Conservation (phyloP, 2,113 vertebrate species). For the Bagarius yarrelli region DNA sequence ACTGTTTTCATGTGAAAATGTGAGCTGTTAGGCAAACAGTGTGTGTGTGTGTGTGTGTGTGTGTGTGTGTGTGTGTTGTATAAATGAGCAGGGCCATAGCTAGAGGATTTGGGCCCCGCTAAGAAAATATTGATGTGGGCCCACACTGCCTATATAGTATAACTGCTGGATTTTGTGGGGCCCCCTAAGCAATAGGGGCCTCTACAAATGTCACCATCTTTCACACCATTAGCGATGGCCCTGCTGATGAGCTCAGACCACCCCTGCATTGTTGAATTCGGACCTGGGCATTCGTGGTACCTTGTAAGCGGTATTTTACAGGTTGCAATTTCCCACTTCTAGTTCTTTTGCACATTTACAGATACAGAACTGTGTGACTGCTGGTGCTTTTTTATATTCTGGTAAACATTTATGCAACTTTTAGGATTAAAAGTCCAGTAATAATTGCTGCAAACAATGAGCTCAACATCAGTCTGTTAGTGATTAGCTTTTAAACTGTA, state of each 20-base stretch:
- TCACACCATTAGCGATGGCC: conserved; percentile 2
- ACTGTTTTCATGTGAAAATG: conserved; percentile 41
- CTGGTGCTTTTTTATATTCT: background rate
- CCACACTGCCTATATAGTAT: too few species aligned
- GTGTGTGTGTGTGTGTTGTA: conserved; percentile 30
- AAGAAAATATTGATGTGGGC: too few species aligned
- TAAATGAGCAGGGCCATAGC: background rate
- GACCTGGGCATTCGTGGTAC: conserved; percentile 7
- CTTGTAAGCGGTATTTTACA: background rate
- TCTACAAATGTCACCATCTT: too few species aligned
- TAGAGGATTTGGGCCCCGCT: background rate
- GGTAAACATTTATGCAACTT: background rate
- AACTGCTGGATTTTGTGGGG: too few species aligned
- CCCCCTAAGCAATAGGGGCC: too few species aligned
- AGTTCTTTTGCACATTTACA: background rate
- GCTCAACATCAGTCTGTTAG: background rate
- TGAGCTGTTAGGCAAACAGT: conserved; percentile 42
- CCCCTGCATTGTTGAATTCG: conserved; percentile 46
- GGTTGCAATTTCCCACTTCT: background rate
- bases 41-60: conserved; percentile 24
- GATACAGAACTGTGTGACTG: background rate
- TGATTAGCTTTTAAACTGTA: background rate
- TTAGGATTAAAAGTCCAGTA: background rate
- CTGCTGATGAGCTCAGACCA: conserved; percentile 43
- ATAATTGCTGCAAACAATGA: background rate